Percentiles rank a stretch among this genome's conserved stretches.
Evolutionary conservation across 92 coral and sea anemone species (phyloP).

Genomic region (Siderastrea siderea): DNA sequence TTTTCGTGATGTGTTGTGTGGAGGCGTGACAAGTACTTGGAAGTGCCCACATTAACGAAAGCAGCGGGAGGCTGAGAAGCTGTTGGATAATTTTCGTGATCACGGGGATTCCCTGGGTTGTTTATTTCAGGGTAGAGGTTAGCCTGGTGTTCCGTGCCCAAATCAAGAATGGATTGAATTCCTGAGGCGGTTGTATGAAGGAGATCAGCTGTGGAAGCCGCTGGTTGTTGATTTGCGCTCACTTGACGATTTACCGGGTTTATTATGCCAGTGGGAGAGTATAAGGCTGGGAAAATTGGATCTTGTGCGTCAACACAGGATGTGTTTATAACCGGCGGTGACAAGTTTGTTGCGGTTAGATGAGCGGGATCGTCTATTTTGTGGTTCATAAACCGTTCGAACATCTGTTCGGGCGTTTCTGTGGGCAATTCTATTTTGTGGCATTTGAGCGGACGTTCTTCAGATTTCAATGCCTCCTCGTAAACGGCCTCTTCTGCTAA

Average conservation of each 20-base stretch:
- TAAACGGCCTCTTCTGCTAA: slow-evolving; percentile 67
- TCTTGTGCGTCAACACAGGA: neutral
- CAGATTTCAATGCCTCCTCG: slow-evolving; percentile 22
- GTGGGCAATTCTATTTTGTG: neutral
- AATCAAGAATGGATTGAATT: slow-evolving; percentile 1
- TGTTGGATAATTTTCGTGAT: slow-evolving; percentile 3
- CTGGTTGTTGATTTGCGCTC: slow-evolving; percentile 3
- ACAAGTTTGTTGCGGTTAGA: neutral
- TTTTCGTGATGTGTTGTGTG: neutral
- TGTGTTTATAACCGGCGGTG: neutral
- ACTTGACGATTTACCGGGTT: slow-evolving; percentile 8
- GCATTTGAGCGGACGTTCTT: slow-evolving; percentile 10
- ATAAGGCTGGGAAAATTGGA: neutral
- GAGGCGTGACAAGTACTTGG: slow-evolving; percentile 7
- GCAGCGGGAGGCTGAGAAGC: slow-evolving; percentile 27
- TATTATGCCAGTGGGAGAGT: slow-evolving; percentile 18
- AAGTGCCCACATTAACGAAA: neutral
- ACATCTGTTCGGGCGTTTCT: neutral
- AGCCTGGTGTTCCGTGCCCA: neutral
- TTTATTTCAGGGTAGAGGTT: neutral
- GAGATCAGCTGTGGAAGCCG: neutral
- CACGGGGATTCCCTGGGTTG: neutral
- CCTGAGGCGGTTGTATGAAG: neutral
- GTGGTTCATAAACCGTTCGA: slow-evolving; percentile 22
- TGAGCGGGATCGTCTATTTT: neutral